Evolutionary conservation across 2,888 invertebrate genomes (phyloP).

Genomic region (Pterostichus madidus): DNA sequence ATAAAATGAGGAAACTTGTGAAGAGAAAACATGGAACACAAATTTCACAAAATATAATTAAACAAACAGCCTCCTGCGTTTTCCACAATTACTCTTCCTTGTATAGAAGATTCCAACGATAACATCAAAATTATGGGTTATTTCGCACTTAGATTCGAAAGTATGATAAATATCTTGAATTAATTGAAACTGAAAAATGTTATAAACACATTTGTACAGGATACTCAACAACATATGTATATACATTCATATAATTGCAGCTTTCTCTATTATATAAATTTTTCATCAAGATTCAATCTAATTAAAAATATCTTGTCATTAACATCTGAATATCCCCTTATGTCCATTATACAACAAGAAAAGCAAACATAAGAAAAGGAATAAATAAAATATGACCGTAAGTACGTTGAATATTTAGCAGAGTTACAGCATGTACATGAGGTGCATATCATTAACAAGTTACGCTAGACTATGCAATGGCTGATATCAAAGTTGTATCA

Average conservation of each 20-base stretch:
- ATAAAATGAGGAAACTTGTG: too few relatives aligned
- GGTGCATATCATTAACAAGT: constrained; percentile 29
- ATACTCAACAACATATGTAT: constrained; percentile 29
- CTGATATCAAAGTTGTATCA: constrained; percentile 48
- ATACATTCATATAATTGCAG: constrained; percentile 28
- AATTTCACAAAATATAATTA: too few relatives aligned
- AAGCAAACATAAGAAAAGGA: not conserved
- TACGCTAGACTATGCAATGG: constrained; percentile 42
- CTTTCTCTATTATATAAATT: constrained; percentile 48
- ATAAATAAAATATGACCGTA: not conserved
- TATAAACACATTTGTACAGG: constrained; percentile 29
- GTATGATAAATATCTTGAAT: constrained; percentile 44
- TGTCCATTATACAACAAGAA: not conserved
- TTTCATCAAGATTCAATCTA: constrained; percentile 32
- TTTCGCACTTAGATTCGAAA: constrained; percentile 40
- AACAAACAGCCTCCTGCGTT: not conserved
- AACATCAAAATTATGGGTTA: constrained; percentile 48
- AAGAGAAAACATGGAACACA: too few relatives aligned
- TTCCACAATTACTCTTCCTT: constrained; percentile 17
- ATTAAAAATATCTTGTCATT: constrained; percentile 22
- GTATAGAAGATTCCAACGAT: not conserved
- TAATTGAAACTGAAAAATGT: constrained; percentile 46
- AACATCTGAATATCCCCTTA: too few relatives aligned
- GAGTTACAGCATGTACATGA: not conserved
- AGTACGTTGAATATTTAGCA: constrained; percentile 1